Evolutionary conservation across 2,113 vertebrate genomes (phyloP).

Genomic region (Coregonus clupeaformis): DNA sequence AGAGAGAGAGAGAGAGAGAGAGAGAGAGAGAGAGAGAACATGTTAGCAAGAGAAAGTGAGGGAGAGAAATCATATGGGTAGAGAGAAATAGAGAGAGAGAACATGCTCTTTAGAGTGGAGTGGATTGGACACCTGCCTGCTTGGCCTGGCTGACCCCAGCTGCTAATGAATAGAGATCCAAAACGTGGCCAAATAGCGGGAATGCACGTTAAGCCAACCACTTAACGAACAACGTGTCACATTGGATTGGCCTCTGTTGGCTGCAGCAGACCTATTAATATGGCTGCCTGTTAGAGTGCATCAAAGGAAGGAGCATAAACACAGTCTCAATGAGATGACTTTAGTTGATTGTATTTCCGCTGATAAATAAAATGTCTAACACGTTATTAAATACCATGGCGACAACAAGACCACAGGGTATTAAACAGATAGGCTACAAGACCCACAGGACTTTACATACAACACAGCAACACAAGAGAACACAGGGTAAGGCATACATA

Average conservation of each 20-base stretch:
- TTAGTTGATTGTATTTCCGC: neutral
- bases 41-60: neutral
- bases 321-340: neutral
- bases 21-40: neutral
- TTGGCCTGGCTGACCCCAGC: slow-evolving; percentile 30
- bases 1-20: too few species aligned
- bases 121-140: slow-evolving; percentile 25
- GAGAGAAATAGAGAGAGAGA: neutral
- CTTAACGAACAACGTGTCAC: slow-evolving; percentile 48
- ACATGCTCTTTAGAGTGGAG: slow-evolving; percentile 6
- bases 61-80: neutral
- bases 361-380: too few species aligned
- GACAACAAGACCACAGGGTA: too few species aligned
- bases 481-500: too few species aligned
- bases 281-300: slow-evolving; percentile 45
- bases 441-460: too few species aligned
- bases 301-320: slow-evolving; percentile 23
- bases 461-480: too few species aligned
- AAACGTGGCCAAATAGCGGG: slow-evolving; percentile 57
- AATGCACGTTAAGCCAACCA: slow-evolving; percentile 50
- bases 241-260: slow-evolving; percentile 53
- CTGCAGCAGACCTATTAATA: slow-evolving; percentile 54
- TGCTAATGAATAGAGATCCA: slow-evolving; percentile 55
- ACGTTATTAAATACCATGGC: too few species aligned
- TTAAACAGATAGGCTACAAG: too few species aligned